Evolutionary conservation across 2,113 vertebrate genomes (phyloP), one percentile per base, ranked within the genome.

Genomic region (Neomonachus schauinslandi): DNA sequence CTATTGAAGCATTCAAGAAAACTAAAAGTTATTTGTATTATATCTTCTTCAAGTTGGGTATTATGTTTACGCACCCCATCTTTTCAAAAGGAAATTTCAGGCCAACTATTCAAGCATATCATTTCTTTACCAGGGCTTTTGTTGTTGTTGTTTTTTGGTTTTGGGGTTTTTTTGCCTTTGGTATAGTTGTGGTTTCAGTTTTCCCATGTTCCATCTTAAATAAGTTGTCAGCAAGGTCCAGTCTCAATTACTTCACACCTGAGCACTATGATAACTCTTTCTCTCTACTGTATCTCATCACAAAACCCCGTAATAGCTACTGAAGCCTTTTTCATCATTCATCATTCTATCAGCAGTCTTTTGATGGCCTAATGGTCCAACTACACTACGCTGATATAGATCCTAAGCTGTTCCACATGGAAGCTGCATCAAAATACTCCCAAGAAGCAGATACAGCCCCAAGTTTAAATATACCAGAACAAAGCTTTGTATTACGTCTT

Each of bases 201-300:
- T 96, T 33, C 24, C 39, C n/a, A 14, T 15, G 63, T 65, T 74
- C 69, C 77, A 5, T 84, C 82, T 88, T 84, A 79, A 63, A 59
- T 93, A 42, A 90, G 57, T 69, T 85, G 80, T 77, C 84, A 80
- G 81, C 59, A 91, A 94, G 65, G 86, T 77, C 46, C 26, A 71
- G 59, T 53, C 28, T 83, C 67, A 33, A 28, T 80, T 72, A 53
- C 69, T 88, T 94, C 81, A 31, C 39, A 90, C 72, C 59, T 65
- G n/a, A 63, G 61, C 81, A 19, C 42, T 79, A 39, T 77, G 74
- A 21, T 19, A 26, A 49, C 13, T 55, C 36, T 87, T 0, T n/a
- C 59, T 72, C 26, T 88, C 67, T 53, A 72, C 21, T 72, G 22
- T 49, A 22, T 61, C 53, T 95, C 89, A 82, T 79, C 63, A 72